Evolutionary conservation across 2,888 invertebrate genomes (phyloP).

Genomic region (Periphyllus acericola): DNA sequence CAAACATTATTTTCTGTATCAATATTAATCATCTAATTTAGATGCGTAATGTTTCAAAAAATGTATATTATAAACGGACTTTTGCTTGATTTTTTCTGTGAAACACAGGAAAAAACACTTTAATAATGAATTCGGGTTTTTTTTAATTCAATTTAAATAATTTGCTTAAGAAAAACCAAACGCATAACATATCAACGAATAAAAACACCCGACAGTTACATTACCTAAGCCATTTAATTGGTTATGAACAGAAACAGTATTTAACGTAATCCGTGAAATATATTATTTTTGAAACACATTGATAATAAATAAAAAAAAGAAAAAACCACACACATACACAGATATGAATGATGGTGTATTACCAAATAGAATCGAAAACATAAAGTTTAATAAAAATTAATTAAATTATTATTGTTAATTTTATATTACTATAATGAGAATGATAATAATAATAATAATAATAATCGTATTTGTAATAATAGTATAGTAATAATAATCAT

Average conservation of each 20-base stretch:
- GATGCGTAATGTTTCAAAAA: conserved; percentile 41
- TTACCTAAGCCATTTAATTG: background rate
- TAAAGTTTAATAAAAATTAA: conserved; percentile 36
- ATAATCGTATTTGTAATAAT: conserved; percentile 46
- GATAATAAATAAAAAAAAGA: conserved; percentile 42
- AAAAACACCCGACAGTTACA: background rate
- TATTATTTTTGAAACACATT: conserved; percentile 39
- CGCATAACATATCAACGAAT: background rate
- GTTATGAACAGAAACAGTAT: background rate
- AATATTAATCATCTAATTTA: conserved; percentile 37
- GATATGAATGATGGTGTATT: conserved; percentile 48
- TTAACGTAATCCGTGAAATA: background rate
- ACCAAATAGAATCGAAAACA: conserved; percentile 47
- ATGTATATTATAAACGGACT: background rate
- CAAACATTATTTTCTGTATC: conserved; percentile 37
- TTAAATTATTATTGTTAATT: conserved; percentile 43
- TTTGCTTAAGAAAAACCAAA: background rate
- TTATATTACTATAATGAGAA: conserved; percentile 42
- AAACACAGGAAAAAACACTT: background rate
- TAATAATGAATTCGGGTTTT: background rate
- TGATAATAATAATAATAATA: conserved; percentile 36
- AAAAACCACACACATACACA: conserved; percentile 38
- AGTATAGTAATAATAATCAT: conserved; percentile 43
- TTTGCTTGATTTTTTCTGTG: background rate
- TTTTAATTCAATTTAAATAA: background rate